Base-by-base conservation (phyloP, 2,888 invertebrate genomes). In the Luperina nickerlii region DNA sequence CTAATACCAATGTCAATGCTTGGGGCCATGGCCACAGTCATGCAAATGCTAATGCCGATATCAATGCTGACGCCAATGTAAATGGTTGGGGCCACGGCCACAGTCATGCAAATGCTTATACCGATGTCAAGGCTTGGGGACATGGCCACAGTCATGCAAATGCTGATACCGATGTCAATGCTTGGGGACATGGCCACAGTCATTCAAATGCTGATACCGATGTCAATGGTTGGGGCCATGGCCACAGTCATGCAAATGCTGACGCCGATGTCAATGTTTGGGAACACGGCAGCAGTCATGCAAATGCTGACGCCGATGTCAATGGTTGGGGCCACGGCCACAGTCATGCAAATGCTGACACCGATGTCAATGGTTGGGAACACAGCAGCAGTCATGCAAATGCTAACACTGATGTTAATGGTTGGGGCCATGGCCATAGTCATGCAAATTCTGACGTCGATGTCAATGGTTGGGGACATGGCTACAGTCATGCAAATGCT, bases 101-200 rank as follows among this genome's bases (percentile, higher is more conserved):
- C 0, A 8, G 67, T 9, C 8, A 18, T 1, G 63, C 74, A 42
- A 27, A 70, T 20, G 63, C 77, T 13, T 6, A 77, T 0, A 18
- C 2, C 1, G 0, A 57, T 0, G 6, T 51, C 0, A 7, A 48
- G 1, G 18, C 18, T 1, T 67, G 67, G 1, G 18, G n/a, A 0
- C 68, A 69, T 0, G 27, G 42, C 1, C 7, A 5, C 11, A 18
- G 76, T 24, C 42, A 48, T 6, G 67, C 62, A 8, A 42, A 62
- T 54, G 32, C 18, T 0, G 7, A 72, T 0, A 9, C 18, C 20
- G 7, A 15, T 3, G 4, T 24, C 0, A 57, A 7, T 18, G 27
- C 9, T 70, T 74, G 42, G 38, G 38, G 1, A 38, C 13, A 18
- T 0, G 51, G 18, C 0, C 18, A 18, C 20, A 24, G 27, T 20